phyloP scores from a whole-genome alignment of 2,797 vertebrate genomes.

The Enteromius anoplus region DNA sequence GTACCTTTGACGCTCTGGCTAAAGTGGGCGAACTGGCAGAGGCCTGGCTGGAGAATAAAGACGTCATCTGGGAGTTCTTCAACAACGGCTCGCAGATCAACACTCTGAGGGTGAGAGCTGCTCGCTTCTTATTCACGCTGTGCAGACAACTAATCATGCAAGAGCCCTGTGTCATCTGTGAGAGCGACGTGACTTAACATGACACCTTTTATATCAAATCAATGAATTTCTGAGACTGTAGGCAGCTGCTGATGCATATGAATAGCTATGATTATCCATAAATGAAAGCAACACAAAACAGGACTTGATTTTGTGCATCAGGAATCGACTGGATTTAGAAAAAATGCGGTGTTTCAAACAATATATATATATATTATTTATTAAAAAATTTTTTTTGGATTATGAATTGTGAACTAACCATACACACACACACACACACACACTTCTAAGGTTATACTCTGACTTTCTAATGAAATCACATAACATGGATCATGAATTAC shows the following conservation, averaged over 20 bases:
- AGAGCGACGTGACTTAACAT: too few relatives aligned
- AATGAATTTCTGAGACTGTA: neutral
- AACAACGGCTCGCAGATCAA: conserved; percentile 52
- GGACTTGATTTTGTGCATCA: neutral
- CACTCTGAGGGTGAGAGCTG: conserved; percentile 48
- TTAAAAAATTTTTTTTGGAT: neutral
- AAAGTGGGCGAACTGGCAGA: conserved; percentile 43
- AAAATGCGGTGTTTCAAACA: neutral
- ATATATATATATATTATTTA: neutral
- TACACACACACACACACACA: neutral
- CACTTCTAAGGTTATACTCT: neutral
- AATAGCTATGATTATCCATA: neutral
- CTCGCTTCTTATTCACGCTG: neutral
- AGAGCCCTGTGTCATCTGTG: neutral
- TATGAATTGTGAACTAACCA: neutral
- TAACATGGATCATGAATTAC: neutral
- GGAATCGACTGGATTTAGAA: neutral
- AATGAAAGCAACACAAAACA: neutral
- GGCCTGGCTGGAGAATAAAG: conserved; percentile 49
- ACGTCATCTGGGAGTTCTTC: conserved; percentile 52
- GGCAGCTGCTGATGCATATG: neutral
- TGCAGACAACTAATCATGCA: neutral
- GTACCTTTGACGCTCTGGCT: conserved; percentile 53
- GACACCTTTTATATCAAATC: neutral
- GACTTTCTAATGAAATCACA: neutral